Base-by-base conservation (phyloP, 2,113 vertebrate species). In the Sakesphorus luctuosus region DNA sequence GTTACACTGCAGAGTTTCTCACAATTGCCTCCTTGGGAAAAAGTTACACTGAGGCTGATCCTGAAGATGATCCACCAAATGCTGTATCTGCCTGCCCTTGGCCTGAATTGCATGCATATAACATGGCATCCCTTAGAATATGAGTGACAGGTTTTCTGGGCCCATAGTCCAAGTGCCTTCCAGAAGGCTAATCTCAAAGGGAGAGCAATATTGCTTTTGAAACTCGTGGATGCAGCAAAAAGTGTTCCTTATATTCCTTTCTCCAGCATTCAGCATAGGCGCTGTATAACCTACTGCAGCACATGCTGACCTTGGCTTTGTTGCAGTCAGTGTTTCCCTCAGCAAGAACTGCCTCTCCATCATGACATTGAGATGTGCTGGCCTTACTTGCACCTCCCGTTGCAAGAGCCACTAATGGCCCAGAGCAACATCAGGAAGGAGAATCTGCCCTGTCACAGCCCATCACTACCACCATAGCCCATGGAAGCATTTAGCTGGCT, bases 11-110 rank as follows among this genome's bases (percentile, higher is more conserved):
- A 1, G 52, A 91, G 33, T 86, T 94, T 94, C 83, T 96, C 92
- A 93, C 72, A 89, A 16, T 24, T 78, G 31, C 31, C 24, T 95
- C 69, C 58, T 91, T 84, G 44, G 69, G 66, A 81, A 94, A 87
- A 92, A 92, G 36, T 15, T 5, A 66, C 3, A 2, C 24, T 44
- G 49, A 63, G 15, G 6, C 18, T 91, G 71, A 79, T 33, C 14
- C 56, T 62, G 61, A 75, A 66, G 79, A 59, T 7, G 18, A 8
- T 24, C 49, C 58, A 62, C 17, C 17, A 65, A 55, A 81, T 0
- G 0, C 18, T 86, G 52, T 25, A 46, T 71, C 65, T 87, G 13
- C 49, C 82, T 80, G 46, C 0, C 1, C 19, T 59, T 68, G 62
- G 46, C 26, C 79, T 4, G 2, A 66, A 23, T 38, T 59, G 31